These are phyloP conservation scores for Copidosoma floridanum DNA, from an alignment of 1,140 invertebrate species.

Conservation along the genomic window DNA sequence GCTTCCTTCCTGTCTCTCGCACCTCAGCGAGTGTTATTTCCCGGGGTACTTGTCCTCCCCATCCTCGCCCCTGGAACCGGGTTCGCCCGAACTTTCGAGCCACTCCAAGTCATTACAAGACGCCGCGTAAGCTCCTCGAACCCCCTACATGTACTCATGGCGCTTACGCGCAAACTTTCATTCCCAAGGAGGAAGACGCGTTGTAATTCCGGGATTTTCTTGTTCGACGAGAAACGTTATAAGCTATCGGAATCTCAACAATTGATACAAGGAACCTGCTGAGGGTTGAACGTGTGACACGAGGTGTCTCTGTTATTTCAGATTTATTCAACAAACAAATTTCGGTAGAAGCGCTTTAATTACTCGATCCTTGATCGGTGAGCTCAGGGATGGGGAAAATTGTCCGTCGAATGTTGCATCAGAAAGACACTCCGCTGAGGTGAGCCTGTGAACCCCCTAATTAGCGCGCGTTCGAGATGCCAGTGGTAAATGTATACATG, in stretches of 20 bases:
- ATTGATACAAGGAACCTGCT: no score
- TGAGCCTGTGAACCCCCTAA: no score
- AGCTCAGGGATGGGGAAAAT: no score
- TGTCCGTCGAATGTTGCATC: no score
- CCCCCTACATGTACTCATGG: background rate
- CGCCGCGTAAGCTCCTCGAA: background rate
- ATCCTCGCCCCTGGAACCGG: background rate
- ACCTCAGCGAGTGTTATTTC: constrained; percentile 3
- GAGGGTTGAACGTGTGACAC: no score
- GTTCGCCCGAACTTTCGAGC: background rate
- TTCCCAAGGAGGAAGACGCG: background rate
- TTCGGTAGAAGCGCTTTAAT: no score
- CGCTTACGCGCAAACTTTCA: background rate
- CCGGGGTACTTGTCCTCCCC: background rate
- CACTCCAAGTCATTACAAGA: background rate
- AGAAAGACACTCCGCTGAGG: no score
- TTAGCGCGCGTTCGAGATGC: background rate
- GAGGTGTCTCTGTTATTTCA: no score
- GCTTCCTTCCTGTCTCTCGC: background rate
- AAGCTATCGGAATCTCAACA: no score
- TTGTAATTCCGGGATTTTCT: background rate
- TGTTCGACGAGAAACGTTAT: no score
- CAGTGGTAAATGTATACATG: background rate
- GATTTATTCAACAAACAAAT: no score
- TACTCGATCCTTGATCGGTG: no score